phyloP scores from a whole-genome alignment of 2,113 vertebrate genomes.

The Takifugu flavidus region DNA sequence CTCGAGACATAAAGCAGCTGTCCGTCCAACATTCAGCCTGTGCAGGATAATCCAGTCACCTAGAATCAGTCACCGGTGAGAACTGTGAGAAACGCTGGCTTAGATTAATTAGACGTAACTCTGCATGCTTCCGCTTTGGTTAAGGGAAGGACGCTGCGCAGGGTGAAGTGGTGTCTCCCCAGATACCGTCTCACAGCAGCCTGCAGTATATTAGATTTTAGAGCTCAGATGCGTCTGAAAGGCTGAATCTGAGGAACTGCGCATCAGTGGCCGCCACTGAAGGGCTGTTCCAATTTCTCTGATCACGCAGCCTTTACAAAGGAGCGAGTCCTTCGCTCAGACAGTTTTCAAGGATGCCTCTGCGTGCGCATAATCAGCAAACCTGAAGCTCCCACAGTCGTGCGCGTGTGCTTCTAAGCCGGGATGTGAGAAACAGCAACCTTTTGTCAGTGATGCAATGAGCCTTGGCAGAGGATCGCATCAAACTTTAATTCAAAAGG shows the following conservation, averaged over 20 bases:
- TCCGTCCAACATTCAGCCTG: conserved; percentile 33
- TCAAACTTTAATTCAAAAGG: background rate
- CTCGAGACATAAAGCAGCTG: conserved; percentile 22
- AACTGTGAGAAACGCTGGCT: conserved; percentile 12
- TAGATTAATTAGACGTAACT: conserved; percentile 29
- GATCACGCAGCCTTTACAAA: background rate
- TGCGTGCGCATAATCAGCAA: background rate
- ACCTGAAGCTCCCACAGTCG: background rate
- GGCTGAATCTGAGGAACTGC: background rate
- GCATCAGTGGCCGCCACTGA: background rate
- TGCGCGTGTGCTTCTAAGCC: background rate
- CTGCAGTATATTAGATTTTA: background rate
- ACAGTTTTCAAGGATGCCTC: background rate
- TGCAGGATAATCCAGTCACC: conserved; percentile 43
- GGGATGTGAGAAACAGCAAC: background rate
- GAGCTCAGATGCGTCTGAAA: conserved; percentile 1
- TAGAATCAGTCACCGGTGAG: conserved; percentile 2
- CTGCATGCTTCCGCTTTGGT: conserved; percentile 21
- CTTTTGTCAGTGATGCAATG: background rate
- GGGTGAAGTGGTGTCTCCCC: background rate
- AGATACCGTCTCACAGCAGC: background rate
- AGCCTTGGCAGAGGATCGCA: background rate
- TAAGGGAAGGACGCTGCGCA: conserved; percentile 3
- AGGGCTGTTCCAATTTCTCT: background rate
- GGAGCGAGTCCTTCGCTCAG: background rate